phyloP scores from a whole-genome alignment of 2,113 vertebrate species.

The Thymallus thymallus region DNA sequence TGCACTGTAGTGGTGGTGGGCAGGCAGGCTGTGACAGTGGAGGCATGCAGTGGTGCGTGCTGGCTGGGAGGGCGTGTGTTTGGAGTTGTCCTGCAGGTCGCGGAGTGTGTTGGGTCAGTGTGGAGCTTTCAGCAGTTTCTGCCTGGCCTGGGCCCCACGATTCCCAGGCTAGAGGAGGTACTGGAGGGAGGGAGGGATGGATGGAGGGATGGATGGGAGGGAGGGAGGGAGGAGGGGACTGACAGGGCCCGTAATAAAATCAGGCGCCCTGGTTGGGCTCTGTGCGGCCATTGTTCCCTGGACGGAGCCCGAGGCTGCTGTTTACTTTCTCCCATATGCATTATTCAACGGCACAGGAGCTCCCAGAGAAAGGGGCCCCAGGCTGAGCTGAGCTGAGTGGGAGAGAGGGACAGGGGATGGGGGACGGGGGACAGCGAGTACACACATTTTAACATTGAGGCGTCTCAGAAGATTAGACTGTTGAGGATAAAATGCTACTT shows the following conservation, averaged over 20 bases:
- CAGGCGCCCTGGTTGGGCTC: constrained; percentile 94
- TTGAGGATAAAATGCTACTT: constrained; percentile 72
- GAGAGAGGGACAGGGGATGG: constrained; percentile 5
- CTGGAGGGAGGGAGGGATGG: too few species aligned
- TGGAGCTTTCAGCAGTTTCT: constrained; percentile 92
- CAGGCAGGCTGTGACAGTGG: constrained; percentile 25
- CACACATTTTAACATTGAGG: constrained; percentile 40
- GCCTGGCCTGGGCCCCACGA: constrained; percentile 90
- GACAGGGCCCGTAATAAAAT: constrained; percentile 99
- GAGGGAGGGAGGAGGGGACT: constrained; percentile 80
- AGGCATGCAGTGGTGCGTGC: constrained; percentile 59
- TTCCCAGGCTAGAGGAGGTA: constrained; percentile 85
- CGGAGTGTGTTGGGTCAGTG: constrained; percentile 71
- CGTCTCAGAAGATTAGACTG: constrained; percentile 72
- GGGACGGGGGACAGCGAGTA: constrained; percentile 38
- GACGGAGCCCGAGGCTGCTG: constrained; percentile 97
- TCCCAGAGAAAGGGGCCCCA: constrained; percentile 88
- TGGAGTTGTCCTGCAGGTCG: constrained; percentile 50
- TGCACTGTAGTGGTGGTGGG: constrained; percentile 14
- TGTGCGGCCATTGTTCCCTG: constrained; percentile 92
- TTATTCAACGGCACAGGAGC: constrained; percentile 99
- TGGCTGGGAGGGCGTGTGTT: background rate
- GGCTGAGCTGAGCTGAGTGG: background rate
- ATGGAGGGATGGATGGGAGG: background rate
- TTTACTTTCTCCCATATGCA: constrained; percentile 99